Percentiles rank a stretch among this genome's conserved stretches.
Conservation (phyloP, 2,888 invertebrate species). For the Neoitamus cyanurus region DNA sequence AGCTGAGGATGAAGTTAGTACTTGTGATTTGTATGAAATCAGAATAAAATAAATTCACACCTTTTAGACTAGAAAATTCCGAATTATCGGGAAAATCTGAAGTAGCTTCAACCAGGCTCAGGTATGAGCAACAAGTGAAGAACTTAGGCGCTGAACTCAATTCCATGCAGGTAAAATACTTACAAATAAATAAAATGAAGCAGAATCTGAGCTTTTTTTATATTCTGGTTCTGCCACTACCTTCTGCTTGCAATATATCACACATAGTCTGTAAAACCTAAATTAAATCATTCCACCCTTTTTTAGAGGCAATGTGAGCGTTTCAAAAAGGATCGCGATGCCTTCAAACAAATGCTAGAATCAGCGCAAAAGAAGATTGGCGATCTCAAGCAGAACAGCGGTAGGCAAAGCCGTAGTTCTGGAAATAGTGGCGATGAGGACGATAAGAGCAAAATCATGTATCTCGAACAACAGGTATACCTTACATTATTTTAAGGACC, state of each 20-base stretch:
- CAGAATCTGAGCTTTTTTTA: too few relatives aligned
- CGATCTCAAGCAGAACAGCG: constrained; percentile 74
- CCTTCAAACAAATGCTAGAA: constrained; percentile 89
- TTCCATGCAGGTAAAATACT: constrained; percentile 75
- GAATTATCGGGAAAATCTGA: constrained; percentile 83
- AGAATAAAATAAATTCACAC: constrained; percentile 62
- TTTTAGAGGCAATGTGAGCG: constrained; percentile 68
- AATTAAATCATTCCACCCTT: not conserved
- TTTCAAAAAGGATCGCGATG: constrained; percentile 88
- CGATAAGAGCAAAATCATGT: constrained; percentile 76
- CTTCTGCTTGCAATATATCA: not conserved
- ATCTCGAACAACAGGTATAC: constrained; percentile 79
- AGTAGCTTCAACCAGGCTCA: constrained; percentile 80
- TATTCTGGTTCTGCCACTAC: too few relatives aligned
- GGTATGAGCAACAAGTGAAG: constrained; percentile 86
- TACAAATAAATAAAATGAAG: too few relatives aligned
- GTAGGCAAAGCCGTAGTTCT: constrained; percentile 72
- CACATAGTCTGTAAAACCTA: not conserved
- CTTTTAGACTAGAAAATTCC: constrained; percentile 70
- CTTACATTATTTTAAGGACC: not conserved
- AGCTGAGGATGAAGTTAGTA: constrained; percentile 72
- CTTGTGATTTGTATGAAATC: constrained; percentile 58
- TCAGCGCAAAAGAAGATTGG: constrained; percentile 86
- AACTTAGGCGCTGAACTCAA: constrained; percentile 85
- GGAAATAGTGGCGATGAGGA: constrained; percentile 83